Conservation (phyloP, 2,888 invertebrate genomes). For the Bellardia pandia region DNA sequence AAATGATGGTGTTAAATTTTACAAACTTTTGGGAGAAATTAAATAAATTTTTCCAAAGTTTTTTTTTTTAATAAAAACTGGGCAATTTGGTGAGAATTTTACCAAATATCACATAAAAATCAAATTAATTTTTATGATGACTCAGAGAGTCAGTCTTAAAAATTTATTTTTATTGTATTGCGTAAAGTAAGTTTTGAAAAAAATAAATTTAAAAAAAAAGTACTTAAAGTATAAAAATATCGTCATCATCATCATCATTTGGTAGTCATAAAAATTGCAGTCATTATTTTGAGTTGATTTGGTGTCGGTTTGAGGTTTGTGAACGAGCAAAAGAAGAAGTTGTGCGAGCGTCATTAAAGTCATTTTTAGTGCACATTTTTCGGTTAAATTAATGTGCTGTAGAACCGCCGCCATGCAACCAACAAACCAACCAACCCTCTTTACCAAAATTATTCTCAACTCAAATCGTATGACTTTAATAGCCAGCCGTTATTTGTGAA, state of each 20-base stretch:
- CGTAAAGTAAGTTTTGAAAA: conserved; percentile 1
- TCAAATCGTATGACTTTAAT: not conserved
- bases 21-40: not conserved
- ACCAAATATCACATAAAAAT: conserved; percentile 64
- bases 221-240: conserved; percentile 59
- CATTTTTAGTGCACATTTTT: conserved; percentile 68
- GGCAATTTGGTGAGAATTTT: not conserved
- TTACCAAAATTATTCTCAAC: not conserved
- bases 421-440: conserved; percentile 34
- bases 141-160: conserved; percentile 36
- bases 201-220: conserved; percentile 44
- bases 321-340: conserved; percentile 12
- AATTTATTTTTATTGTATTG: conserved; percentile 49
- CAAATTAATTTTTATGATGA: conserved; percentile 66
- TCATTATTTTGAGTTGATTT: conserved; percentile 67
- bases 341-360: conserved; percentile 68
- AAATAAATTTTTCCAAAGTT: conserved; percentile 44
- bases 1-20: conserved; percentile 73
- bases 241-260: conserved; percentile 71
- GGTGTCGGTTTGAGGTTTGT: conserved; percentile 24
- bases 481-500: conserved; percentile 15
- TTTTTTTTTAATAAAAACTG: conserved; percentile 72
- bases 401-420: conserved; percentile 55
- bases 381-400: conserved; percentile 71
- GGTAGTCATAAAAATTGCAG: conserved; percentile 72